phyloP scores from a whole-genome alignment of 2,888 invertebrate species.

The Ypsolopha scabrella region DNA sequence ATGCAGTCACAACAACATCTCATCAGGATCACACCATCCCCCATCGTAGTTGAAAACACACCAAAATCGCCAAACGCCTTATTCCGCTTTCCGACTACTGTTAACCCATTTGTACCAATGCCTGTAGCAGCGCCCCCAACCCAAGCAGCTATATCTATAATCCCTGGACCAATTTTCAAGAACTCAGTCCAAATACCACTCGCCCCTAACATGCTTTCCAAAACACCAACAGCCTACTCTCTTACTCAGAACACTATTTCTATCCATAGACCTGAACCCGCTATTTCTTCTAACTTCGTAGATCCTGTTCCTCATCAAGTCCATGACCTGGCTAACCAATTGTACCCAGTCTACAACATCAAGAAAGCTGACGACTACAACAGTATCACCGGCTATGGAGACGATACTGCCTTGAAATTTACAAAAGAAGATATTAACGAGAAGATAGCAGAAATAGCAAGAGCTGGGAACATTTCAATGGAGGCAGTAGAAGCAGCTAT shows the following conservation, averaged over 20 bases:
- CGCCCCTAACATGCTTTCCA: slow-evolving; percentile 20
- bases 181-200: slow-evolving; percentile 35
- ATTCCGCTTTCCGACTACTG: slow-evolving; percentile 50
- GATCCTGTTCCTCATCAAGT: slow-evolving; percentile 61
- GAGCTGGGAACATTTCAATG: slow-evolving; percentile 82
- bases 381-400: slow-evolving; percentile 56
- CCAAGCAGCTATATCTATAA: slow-evolving; percentile 36
- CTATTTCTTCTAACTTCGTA: slow-evolving; percentile 64
- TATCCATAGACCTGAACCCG: slow-evolving; percentile 38
- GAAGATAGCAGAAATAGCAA: slow-evolving; percentile 67
- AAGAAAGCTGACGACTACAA: slow-evolving; percentile 64
- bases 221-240: slow-evolving; percentile 27
- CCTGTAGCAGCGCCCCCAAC: slow-evolving; percentile 34
- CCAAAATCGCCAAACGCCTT: slow-evolving; percentile 44
- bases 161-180: slow-evolving; percentile 48
- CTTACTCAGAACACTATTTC: slow-evolving; percentile 26
- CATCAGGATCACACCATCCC: slow-evolving; percentile 43
- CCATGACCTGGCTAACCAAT: slow-evolving; percentile 40
- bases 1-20: slow-evolving; percentile 44
- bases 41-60: slow-evolving; percentile 32
- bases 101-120: slow-evolving; percentile 66
- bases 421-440: slow-evolving; percentile 57
- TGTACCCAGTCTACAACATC: slow-evolving; percentile 42
- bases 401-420: slow-evolving; percentile 48
- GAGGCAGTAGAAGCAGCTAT: slow-evolving; percentile 84